A percentile compares a stretch with the other conserved stretches of the same genome.
phyloP scores from a whole-genome alignment of 2,888 invertebrate species.

The Eupithecia subumbrata region DNA sequence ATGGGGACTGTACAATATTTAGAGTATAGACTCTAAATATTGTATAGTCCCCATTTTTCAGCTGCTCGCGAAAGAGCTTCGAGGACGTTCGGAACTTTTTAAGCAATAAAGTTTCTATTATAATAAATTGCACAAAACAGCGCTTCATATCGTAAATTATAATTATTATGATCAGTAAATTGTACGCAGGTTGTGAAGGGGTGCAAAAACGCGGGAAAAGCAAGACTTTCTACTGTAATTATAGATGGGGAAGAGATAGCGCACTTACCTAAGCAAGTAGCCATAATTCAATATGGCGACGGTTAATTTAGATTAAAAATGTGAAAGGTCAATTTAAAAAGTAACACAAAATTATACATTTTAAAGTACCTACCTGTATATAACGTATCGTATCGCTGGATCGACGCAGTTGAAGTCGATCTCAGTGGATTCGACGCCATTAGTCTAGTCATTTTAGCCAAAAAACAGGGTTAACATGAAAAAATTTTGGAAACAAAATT shows the following conservation, averaged over 20 bases:
- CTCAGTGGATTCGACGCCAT: too few relatives aligned
- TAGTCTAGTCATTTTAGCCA: too few relatives aligned
- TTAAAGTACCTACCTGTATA: not conserved
- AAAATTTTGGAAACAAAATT: too few relatives aligned
- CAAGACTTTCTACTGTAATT: constrained; percentile 62
- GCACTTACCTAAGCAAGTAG: constrained; percentile 45
- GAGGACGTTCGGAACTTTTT: not conserved
- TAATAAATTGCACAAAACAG: constrained; percentile 30
- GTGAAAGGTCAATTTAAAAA: constrained; percentile 1
- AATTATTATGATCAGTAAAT: constrained; percentile 41
- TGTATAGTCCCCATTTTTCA: not conserved
- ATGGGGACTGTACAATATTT: too few relatives aligned
- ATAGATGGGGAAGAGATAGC: constrained; percentile 56
- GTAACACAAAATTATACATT: not conserved
- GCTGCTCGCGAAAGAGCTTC: not conserved
- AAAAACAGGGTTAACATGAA: too few relatives aligned
- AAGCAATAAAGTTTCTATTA: not conserved
- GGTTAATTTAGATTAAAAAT: constrained; percentile 25
- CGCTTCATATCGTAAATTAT: constrained; percentile 32
- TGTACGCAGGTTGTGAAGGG: constrained; percentile 42
- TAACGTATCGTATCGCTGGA: not conserved
- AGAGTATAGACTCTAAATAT: too few relatives aligned
- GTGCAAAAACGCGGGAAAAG: constrained; percentile 60
- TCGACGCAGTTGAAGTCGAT: too few relatives aligned
- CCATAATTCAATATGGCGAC: constrained; percentile 47